Percentiles rank a stretch among this genome's conserved stretches.
These are phyloP conservation scores for Platysteira castanea DNA, from an alignment of 2,113 vertebrate species.

Conservation along the genomic window DNA sequence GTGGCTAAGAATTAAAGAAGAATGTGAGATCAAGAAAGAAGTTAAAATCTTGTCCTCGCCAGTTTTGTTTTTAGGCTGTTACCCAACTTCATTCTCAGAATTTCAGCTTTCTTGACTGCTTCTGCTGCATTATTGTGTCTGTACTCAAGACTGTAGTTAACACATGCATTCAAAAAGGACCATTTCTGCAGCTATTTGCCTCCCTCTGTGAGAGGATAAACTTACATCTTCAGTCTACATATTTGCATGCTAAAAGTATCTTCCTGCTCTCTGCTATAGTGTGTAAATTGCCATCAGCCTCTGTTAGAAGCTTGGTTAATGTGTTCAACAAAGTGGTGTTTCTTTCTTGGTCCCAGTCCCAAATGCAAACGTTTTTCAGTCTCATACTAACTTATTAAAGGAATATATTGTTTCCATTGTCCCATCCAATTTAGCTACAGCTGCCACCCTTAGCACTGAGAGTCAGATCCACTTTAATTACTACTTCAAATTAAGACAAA, in stretches of 20 bases:
- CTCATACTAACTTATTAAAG: neutral
- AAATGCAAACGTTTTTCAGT: neutral
- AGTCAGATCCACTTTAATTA: neutral
- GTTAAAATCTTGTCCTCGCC: neutral
- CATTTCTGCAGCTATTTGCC: neutral
- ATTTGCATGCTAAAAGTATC: neutral
- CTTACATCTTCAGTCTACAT: neutral
- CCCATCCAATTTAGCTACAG: neutral
- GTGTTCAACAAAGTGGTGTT: neutral
- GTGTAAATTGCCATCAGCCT: neutral
- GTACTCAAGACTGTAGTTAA: neutral
- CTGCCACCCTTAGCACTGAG: neutral
- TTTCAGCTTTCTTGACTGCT: neutral
- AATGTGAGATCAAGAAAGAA: neutral
- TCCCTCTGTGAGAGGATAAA: neutral
- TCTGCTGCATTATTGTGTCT: neutral
- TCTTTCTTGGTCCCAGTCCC: neutral
- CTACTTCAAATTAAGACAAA: slow-evolving; percentile 11
- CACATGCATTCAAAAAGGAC: neutral
- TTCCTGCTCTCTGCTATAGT: neutral
- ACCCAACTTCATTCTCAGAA: neutral
- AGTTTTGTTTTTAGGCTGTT: neutral
- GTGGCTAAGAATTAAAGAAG: neutral
- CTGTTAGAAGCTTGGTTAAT: neutral
- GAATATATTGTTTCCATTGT: neutral